phyloP scores from a whole-genome alignment of 2,113 vertebrate genomes.

The Ptilorrhoa leucosticta region DNA sequence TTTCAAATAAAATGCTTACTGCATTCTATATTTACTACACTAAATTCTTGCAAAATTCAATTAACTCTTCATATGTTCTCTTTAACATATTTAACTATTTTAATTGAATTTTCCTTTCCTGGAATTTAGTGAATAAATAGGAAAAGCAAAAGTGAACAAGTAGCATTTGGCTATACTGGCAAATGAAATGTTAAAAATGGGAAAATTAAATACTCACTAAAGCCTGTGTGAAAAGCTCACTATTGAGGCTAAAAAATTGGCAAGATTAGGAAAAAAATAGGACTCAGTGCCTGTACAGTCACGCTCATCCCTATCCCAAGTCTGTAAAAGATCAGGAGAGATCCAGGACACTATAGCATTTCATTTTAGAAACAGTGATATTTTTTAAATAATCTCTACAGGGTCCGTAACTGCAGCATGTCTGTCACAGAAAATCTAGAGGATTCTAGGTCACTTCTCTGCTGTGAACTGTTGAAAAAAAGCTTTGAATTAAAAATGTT shows the following conservation, averaged over 20 bases:
- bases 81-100: neutral
- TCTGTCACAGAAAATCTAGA: neutral
- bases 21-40: neutral
- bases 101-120: neutral
- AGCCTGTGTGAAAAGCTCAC: neutral
- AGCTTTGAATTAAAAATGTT: conserved; percentile 20
- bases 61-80: neutral
- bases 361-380: neutral
- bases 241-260: neutral
- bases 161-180: neutral
- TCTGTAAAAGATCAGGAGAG: neutral
- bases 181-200: neutral
- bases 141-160: neutral
- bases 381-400: neutral
- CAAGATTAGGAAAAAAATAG: neutral
- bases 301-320: neutral
- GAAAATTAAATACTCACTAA: neutral
- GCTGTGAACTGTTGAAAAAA: neutral
- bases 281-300: neutral
- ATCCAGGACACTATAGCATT: neutral
- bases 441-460: conserved; percentile 25
- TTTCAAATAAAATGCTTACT: neutral
- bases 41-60: neutral
- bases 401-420: neutral
- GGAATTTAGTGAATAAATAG: neutral